A percentile compares a stretch with the other conserved stretches of the same genome.
These are phyloP conservation scores for Melieria picta DNA, from an alignment of 2,888 invertebrate species.

Conservation along the genomic window DNA sequence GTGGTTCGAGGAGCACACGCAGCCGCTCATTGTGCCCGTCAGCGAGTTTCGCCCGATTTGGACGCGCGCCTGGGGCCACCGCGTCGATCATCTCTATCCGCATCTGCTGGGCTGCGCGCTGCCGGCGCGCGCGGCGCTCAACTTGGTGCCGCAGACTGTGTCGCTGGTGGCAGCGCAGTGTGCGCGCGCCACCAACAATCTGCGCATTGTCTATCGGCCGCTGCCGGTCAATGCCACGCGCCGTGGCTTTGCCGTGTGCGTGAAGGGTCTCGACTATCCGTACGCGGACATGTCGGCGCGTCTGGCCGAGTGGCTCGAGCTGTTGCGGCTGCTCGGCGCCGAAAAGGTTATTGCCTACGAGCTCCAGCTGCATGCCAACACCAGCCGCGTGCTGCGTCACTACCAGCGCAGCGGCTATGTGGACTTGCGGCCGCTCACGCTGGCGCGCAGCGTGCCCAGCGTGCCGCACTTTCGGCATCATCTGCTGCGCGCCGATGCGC, in stretches of 20 bases:
- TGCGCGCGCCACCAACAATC: constrained; percentile 82
- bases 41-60: constrained; percentile 91
- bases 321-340: constrained; percentile 85
- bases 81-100: constrained; percentile 80
- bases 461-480: constrained; percentile 84
- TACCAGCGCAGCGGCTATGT: constrained; percentile 74
- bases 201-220: constrained; percentile 79
- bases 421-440: constrained; percentile 79
- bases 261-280: constrained; percentile 90
- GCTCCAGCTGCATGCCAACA: constrained; percentile 86
- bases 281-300: constrained; percentile 88
- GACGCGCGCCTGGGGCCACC: constrained; percentile 85
- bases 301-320: constrained; percentile 92
- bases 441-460: constrained; percentile 89
- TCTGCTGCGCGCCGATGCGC: constrained; percentile 84
- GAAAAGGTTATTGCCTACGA: constrained; percentile 91
- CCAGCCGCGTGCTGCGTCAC: constrained; percentile 76
- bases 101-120: constrained; percentile 87
- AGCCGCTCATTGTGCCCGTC: constrained; percentile 79
- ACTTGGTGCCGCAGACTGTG: constrained; percentile 67
- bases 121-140: constrained; percentile 70
- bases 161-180: constrained; percentile 84
- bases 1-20: constrained; percentile 82
- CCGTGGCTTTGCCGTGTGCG: constrained; percentile 84
- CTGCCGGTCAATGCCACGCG: constrained; percentile 60